Conservation (phyloP, 1,140 invertebrate genomes). For the Drosophila mayri region DNA sequence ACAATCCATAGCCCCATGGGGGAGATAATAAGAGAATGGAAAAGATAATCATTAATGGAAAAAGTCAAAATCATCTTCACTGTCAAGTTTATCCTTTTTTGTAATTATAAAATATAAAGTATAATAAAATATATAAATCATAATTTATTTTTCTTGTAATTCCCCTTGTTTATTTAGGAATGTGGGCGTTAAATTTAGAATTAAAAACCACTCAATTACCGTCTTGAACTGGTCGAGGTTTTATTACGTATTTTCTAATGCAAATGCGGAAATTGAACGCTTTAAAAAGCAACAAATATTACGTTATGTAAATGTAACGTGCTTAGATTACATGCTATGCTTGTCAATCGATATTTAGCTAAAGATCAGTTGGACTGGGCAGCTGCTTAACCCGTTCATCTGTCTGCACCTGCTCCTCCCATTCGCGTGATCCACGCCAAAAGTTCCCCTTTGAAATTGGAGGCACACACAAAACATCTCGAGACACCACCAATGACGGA, state of each 20-base stretch:
- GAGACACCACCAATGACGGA: constrained; percentile 16
- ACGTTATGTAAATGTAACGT: constrained; percentile 27
- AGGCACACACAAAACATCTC: constrained; percentile 26
- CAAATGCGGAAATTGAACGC: constrained; percentile 27
- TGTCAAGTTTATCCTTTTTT: not conserved
- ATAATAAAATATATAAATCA: too few relatives aligned
- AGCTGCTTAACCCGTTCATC: not conserved
- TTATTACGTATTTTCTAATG: constrained; percentile 3
- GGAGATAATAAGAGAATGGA: not conserved
- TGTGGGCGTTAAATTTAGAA: not conserved
- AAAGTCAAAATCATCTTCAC: too few relatives aligned
- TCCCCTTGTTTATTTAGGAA: not conserved
- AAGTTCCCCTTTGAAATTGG: constrained; percentile 38
- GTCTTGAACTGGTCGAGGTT: constrained; percentile 1
- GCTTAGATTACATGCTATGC: constrained; percentile 34
- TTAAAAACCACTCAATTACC: constrained; percentile 10
- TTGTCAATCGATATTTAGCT: constrained; percentile 30
- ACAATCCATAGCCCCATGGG: not conserved
- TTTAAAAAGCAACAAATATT: constrained; percentile 1
- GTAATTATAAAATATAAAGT: not conserved
- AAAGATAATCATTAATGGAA: not conserved
- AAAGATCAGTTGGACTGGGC: constrained; percentile 9
- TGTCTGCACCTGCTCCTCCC: constrained; percentile 28
- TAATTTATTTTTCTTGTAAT: not conserved
- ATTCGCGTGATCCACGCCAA: constrained; percentile 29